A percentile compares a stretch with the other conserved stretches of the same genome.
These are phyloP conservation scores for Eleginops maclovinus DNA, from an alignment of 2,113 vertebrate genomes.

Conservation along the genomic window DNA sequence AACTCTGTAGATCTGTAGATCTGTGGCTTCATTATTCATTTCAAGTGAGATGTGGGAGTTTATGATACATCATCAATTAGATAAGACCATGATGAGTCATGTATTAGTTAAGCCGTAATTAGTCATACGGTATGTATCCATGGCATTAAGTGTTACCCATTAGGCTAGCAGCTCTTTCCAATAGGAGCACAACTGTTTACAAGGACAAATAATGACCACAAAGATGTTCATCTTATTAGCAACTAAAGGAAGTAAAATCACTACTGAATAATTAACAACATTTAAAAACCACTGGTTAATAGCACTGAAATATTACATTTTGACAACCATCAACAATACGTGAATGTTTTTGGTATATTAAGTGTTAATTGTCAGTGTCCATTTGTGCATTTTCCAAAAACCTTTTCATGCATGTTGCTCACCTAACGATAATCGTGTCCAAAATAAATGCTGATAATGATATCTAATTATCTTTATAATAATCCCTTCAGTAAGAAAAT, in stretches of 20 bases:
- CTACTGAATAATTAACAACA: background rate
- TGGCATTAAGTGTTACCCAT: slow-evolving; percentile 26
- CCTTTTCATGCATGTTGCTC: too few species aligned
- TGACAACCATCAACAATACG: too few species aligned
- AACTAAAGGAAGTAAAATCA: background rate
- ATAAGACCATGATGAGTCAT: slow-evolving; percentile 29
- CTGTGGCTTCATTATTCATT: slow-evolving; percentile 32
- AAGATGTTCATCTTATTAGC: background rate
- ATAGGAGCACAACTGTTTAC: background rate
- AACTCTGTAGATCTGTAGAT: slow-evolving; percentile 19
- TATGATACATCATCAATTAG: slow-evolving; percentile 40
- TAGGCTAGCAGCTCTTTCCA: background rate
- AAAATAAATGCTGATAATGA: too few species aligned
- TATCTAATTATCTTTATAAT: too few species aligned
- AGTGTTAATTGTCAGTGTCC: background rate
- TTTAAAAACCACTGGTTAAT: background rate
- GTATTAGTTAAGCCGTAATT: slow-evolving; percentile 37
- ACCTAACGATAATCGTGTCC: too few species aligned
- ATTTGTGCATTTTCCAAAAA: too few species aligned
- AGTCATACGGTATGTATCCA: slow-evolving; percentile 15
- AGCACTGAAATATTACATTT: background rate
- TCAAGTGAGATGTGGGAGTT: slow-evolving; percentile 18
- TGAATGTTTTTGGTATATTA: background rate
- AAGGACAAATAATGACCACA: background rate
- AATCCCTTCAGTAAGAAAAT: too few species aligned